A percentile compares a stretch with the other conserved stretches of the same genome.
Evolutionary conservation across 2,113 vertebrate species (phyloP).

Genomic region (Paratilapia polleni): DNA sequence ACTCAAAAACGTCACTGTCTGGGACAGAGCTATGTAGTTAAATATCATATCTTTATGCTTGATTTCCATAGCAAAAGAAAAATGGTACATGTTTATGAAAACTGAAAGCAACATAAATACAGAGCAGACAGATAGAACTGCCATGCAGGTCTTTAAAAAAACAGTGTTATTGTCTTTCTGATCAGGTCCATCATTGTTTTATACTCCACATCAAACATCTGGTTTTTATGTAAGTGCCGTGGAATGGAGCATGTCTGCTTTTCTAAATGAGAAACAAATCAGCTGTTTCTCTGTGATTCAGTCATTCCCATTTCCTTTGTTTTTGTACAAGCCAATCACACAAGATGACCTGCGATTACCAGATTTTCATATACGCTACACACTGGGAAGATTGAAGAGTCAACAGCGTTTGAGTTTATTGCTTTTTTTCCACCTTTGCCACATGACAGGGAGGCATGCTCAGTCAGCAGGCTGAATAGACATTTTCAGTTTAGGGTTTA

Average conservation of each 20-base stretch:
- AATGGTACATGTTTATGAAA: not conserved
- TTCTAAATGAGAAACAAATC: slow-evolving; percentile 26
- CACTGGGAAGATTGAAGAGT: slow-evolving; percentile 31
- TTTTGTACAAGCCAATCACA: slow-evolving; percentile 43
- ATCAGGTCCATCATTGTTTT: not conserved
- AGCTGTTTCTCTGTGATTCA: slow-evolving; percentile 1
- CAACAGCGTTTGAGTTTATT: slow-evolving; percentile 31
- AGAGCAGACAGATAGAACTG: no score
- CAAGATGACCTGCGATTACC: slow-evolving; percentile 44
- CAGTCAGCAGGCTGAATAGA: not conserved
- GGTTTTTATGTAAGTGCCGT: not conserved
- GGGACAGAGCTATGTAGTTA: not conserved
- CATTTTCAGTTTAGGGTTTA: not conserved
- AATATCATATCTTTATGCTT: not conserved
- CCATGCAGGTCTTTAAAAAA: no score
- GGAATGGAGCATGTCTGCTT: not conserved
- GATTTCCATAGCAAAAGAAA: not conserved
- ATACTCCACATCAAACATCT: not conserved
- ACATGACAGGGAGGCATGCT: not conserved
- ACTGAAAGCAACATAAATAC: not conserved
- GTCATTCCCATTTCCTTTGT: slow-evolving; percentile 40
- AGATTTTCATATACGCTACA: not conserved
- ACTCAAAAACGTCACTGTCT: not conserved
- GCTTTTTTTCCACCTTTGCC: not conserved
- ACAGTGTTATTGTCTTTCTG: not conserved